Evolutionary conservation across 2,888 invertebrate genomes (phyloP).

Genomic region (Aleiodes alternator): DNA sequence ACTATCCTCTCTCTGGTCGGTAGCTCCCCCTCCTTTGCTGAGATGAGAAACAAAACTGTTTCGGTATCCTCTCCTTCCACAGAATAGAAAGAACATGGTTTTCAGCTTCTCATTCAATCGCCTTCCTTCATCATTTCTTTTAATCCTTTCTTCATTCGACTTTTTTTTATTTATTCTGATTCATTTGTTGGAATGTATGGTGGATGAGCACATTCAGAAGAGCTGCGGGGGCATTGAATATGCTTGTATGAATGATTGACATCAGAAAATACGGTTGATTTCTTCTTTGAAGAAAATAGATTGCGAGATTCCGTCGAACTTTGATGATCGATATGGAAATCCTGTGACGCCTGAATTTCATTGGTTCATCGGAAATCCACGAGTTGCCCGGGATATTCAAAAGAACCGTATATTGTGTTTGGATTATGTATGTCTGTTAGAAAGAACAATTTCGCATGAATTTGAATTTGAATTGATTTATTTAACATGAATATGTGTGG

Average conservation of each 20-base stretch:
- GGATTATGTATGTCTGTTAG: too few species aligned
- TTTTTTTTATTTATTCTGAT: constrained; percentile 48
- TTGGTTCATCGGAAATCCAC: too few species aligned
- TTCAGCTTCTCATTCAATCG: constrained; percentile 46
- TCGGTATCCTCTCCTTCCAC: constrained; percentile 47
- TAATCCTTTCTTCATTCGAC: constrained; percentile 48
- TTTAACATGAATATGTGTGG: too few species aligned
- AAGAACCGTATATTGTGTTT: too few species aligned
- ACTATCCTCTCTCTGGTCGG: constrained; percentile 47
- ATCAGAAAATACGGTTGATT: constrained; percentile 11
- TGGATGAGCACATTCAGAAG: constrained; percentile 24
- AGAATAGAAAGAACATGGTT: constrained; percentile 28
- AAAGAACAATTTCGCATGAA: too few species aligned
- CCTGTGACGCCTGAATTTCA: too few species aligned
- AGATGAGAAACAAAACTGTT: constrained; percentile 66
- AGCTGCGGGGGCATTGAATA: constrained; percentile 24
- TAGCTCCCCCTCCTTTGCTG: constrained; percentile 60
- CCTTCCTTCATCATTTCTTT: constrained; percentile 33
- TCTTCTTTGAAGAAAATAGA: too few species aligned
- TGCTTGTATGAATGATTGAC: constrained; percentile 47
- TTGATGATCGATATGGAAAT: background rate
- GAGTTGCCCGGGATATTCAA: too few species aligned
- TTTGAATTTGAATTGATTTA: too few species aligned
- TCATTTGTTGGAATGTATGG: constrained; percentile 43
- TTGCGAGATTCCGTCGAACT: too few species aligned